Percentiles rank a stretch among this genome's conserved stretches.
phyloP scores from a whole-genome alignment of 2,113 vertebrate species.

The Leucosticte australis region DNA sequence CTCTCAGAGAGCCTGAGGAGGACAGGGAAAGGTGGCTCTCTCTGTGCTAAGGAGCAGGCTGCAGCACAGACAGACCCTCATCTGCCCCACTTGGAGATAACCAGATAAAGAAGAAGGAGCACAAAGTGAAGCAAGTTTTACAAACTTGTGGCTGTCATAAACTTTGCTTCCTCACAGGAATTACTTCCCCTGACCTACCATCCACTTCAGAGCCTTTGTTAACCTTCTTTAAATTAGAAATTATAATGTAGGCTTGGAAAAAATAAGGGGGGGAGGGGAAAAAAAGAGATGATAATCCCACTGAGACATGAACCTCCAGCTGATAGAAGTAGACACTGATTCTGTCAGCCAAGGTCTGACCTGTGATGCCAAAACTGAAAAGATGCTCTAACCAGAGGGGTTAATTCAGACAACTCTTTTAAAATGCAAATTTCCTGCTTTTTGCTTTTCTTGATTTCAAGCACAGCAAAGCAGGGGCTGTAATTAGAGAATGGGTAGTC shows the following conservation, averaged over 20 bases:
- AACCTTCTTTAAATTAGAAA: constrained; percentile 12
- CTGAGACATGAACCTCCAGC: background rate
- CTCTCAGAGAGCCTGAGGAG: background rate
- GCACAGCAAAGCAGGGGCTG: constrained; percentile 43
- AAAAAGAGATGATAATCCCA: background rate
- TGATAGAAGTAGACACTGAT: background rate
- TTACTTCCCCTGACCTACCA: background rate
- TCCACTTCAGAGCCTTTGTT: background rate
- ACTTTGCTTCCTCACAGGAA: constrained; percentile 5
- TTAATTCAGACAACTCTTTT: constrained; percentile 35
- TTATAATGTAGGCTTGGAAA: background rate
- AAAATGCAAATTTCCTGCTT: constrained; percentile 42
- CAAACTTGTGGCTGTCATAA: background rate
- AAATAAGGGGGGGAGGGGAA: fast-evolving
- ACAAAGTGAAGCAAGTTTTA: background rate
- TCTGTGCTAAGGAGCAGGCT: background rate
- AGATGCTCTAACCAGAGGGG: constrained; percentile 3
- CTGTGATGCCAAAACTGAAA: background rate
- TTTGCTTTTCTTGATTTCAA: constrained; percentile 48
- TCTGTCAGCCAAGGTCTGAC: background rate
- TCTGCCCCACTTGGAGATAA: background rate
- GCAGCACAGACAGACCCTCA: background rate
- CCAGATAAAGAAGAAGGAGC: background rate
- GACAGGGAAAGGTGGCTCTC: background rate
- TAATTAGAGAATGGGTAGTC: constrained; percentile 72